Conservation (phyloP, 2,797 vertebrate genomes). For the Pogoniulus pusillus region DNA sequence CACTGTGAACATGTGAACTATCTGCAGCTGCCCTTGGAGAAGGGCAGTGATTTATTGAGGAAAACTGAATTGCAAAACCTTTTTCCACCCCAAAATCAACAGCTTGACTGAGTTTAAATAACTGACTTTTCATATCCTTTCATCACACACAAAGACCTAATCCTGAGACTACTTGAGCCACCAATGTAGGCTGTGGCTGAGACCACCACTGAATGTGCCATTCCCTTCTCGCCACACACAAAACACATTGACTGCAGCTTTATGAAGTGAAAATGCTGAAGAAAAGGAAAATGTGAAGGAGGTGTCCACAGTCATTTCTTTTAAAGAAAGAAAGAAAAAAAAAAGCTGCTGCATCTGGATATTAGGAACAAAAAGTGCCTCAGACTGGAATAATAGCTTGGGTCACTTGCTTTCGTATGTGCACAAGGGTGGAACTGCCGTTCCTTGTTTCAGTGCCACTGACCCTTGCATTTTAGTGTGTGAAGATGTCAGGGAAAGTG, state of each 20-base stretch:
- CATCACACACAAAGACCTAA: conserved; percentile 92
- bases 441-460: conserved; percentile 88
- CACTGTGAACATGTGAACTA: conserved; percentile 66
- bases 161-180: conserved; percentile 95
- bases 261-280: conserved; percentile 94
- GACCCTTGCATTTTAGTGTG: conserved; percentile 91
- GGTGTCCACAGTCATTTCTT: conserved; percentile 89
- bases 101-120: conserved; percentile 98
- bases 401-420: conserved; percentile 86
- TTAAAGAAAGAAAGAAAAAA: conserved; percentile 28
- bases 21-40: conserved; percentile 76
- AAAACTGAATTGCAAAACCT: conserved; percentile 87
- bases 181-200: conserved; percentile 89
- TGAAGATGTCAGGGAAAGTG: conserved; percentile 87
- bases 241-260: conserved; percentile 97
- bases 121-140: conserved; percentile 99
- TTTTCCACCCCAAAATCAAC: conserved; percentile 86
- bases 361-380: conserved; percentile 88
- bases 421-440: conserved; percentile 84
- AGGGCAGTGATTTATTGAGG: conserved; percentile 86
- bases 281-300: conserved; percentile 89
- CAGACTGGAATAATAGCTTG: conserved; percentile 85
- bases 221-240: conserved; percentile 88
- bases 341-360: conserved; percentile 89
- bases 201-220: conserved; percentile 93